Evolutionary conservation across 2,888 invertebrate genomes (phyloP).

Genomic region (Sarcophaga variegata): DNA sequence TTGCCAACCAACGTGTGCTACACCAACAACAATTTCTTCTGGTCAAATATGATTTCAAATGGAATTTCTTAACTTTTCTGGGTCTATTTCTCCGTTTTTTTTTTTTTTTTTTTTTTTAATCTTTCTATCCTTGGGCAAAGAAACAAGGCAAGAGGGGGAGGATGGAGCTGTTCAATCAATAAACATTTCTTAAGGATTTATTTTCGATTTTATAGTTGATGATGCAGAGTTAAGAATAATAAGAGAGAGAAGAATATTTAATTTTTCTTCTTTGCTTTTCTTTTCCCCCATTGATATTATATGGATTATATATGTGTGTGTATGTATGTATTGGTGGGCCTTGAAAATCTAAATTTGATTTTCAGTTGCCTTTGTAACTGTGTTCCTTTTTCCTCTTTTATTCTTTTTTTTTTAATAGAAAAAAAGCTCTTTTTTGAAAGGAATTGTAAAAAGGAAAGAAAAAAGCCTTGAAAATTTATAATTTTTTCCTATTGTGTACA

Average conservation of each 20-base stretch:
- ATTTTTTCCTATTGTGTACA: too few relatives aligned
- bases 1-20: neutral
- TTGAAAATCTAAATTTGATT: slow-evolving; percentile 2
- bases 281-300: neutral
- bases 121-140: too few relatives aligned
- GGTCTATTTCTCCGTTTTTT: neutral
- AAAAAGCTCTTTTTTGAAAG: neutral
- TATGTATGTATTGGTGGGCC: too few relatives aligned
- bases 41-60: slow-evolving; percentile 23
- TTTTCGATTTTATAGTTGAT: neutral
- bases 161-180: too few relatives aligned
- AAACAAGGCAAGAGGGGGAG: too few relatives aligned
- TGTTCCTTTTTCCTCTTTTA: neutral
- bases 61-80: neutral
- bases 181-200: neutral
- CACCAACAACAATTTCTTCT: slow-evolving; percentile 4
- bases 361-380: neutral
- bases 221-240: slow-evolving; percentile 14
- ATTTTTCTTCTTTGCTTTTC: neutral
- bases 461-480: neutral
- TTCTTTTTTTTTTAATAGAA: neutral
- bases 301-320: too few relatives aligned
- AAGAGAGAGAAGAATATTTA: neutral
- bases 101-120: neutral
- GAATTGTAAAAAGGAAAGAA: neutral